Evolutionary conservation across 2,888 invertebrate species (phyloP).

Genomic region (Priocnemis perturbator): DNA sequence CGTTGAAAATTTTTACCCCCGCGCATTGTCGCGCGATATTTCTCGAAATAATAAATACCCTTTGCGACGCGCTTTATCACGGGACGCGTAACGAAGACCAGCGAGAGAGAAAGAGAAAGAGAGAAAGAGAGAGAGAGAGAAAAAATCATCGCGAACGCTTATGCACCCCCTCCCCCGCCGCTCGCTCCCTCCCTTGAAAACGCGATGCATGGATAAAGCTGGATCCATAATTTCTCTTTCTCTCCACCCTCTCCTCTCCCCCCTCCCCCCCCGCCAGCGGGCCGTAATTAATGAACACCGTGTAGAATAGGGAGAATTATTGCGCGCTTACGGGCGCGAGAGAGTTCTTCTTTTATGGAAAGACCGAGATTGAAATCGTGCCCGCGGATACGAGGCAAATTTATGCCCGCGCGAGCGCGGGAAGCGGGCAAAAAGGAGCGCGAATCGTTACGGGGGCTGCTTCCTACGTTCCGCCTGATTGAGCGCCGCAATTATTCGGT

Average conservation of each 20-base stretch:
- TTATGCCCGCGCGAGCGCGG: slow-evolving; percentile 49
- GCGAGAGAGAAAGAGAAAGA: neutral
- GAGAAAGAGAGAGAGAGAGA: slow-evolving; percentile 11
- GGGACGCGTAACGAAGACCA: slow-evolving; percentile 9
- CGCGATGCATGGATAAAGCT: slow-evolving; percentile 63
- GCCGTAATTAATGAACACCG: slow-evolving; percentile 66
- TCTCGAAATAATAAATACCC: slow-evolving; percentile 47
- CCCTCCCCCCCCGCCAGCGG: neutral
- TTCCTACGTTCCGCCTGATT: neutral
- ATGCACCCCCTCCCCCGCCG: slow-evolving; percentile 25
- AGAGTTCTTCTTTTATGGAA: slow-evolving; percentile 53
- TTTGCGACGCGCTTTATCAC: slow-evolving; percentile 45
- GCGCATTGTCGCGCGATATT: slow-evolving; percentile 2
- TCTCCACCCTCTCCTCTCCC: slow-evolving; percentile 42
- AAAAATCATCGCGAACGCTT: slow-evolving; percentile 33
- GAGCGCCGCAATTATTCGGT: no score
- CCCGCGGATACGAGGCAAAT: slow-evolving; percentile 44
- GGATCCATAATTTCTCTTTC: slow-evolving; percentile 66
- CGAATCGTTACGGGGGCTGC: slow-evolving; percentile 37
- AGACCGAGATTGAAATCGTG: slow-evolving; percentile 57
- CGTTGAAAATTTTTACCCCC: neutral
- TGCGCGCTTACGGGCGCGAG: slow-evolving; percentile 55
- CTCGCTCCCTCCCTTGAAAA: slow-evolving; percentile 2
- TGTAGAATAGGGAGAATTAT: slow-evolving; percentile 67
- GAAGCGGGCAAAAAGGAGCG: slow-evolving; percentile 34